These are phyloP conservation scores for Alces alces DNA, from an alignment of 2,113 vertebrate species.

Conservation along the genomic window DNA sequence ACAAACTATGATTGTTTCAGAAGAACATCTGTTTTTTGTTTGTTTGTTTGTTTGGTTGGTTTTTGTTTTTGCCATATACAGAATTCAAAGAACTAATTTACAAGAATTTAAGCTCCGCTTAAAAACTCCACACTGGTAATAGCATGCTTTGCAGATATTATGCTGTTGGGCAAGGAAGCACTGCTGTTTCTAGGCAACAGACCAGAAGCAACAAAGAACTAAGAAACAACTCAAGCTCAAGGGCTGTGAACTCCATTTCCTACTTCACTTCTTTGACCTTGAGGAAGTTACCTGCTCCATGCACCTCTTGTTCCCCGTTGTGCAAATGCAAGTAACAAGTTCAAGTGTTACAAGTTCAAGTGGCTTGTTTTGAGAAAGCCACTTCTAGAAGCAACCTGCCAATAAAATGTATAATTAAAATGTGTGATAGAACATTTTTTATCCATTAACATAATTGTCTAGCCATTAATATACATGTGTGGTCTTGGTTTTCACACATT, in stretches of 20 bases:
- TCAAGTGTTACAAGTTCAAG: background rate
- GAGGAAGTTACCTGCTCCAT: background rate
- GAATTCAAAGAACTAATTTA: conserved; percentile 18
- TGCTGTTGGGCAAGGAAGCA: background rate
- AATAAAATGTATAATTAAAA: conserved; percentile 55
- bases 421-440: conserved; percentile 31
- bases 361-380: background rate
- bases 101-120: conserved; percentile 28
- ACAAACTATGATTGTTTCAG: background rate
- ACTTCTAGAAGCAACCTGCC: conserved; percentile 15
- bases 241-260: background rate
- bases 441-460: conserved; percentile 59
- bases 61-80: background rate
- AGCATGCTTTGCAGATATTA: background rate
- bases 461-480: conserved; percentile 51
- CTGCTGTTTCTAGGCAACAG: conserved; percentile 45
- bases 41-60: background rate
- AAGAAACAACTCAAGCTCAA: background rate
- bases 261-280: conserved; percentile 17
- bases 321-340: background rate
- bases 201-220: background rate
- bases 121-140: background rate
- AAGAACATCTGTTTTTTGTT: background rate
- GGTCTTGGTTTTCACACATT: conserved; percentile 42
- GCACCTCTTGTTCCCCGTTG: background rate